Evolutionary conservation across 2,113 vertebrate species (phyloP).

Genomic region (Myotis yumanensis): DNA sequence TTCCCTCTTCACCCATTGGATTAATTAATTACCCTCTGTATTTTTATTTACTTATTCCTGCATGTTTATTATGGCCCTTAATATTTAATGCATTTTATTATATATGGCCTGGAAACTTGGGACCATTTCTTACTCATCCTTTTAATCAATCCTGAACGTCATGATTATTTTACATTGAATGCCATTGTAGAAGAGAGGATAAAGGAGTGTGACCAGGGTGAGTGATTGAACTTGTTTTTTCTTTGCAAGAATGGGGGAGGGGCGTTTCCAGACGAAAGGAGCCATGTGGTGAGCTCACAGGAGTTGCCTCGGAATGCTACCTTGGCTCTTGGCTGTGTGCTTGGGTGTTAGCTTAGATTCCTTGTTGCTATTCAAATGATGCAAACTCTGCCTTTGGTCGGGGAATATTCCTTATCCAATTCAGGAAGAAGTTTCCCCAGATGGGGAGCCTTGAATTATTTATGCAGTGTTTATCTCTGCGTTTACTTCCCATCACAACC

Average conservation of each 20-base stretch:
- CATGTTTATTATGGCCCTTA: conserved; percentile 62
- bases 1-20: conserved; percentile 15
- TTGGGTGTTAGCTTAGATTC: not conserved
- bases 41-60: conserved; percentile 71
- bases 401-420: conserved; percentile 68
- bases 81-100: conserved; percentile 68
- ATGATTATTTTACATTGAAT: conserved; percentile 67
- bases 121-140: conserved; percentile 59
- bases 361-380: conserved; percentile 67
- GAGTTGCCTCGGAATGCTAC: not conserved
- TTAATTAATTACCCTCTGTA: conserved; percentile 64
- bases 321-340: not conserved
- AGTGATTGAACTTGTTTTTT: conserved; percentile 33
- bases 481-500: conserved; percentile 87
- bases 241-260: not conserved
- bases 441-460: conserved; percentile 86
- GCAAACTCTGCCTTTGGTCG: conserved; percentile 71
- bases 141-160: conserved; percentile 60
- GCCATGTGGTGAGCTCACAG: not conserved
- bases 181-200: not conserved
- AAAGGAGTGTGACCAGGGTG: not conserved
- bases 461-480: conserved; percentile 85
- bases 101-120: conserved; percentile 59
- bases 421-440: conserved; percentile 84
- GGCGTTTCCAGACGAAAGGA: too few relatives aligned